phyloP scores from a whole-genome alignment of 1,140 invertebrate genomes.

The Dryas iulia region DNA sequence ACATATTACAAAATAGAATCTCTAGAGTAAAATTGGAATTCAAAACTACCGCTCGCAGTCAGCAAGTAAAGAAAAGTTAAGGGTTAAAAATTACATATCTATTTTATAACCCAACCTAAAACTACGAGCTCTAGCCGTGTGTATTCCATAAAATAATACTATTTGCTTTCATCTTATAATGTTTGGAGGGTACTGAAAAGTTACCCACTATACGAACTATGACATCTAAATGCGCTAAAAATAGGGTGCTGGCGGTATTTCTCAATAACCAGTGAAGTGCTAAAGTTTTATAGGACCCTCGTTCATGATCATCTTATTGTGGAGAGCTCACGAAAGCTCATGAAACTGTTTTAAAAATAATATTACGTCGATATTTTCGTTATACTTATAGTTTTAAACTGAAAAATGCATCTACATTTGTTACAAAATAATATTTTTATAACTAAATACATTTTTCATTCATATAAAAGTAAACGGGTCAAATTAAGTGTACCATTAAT shows the following conservation, averaged over 20 bases:
- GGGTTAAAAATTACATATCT: too few species aligned
- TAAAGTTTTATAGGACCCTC: conserved; percentile 16
- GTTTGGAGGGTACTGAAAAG: conserved; percentile 23
- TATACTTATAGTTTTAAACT: neutral
- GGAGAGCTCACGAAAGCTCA: neutral
- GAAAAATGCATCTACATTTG: neutral
- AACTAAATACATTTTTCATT: neutral
- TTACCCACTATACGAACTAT: conserved; percentile 16
- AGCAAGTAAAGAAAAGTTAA: too few species aligned
- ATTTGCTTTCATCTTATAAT: conserved; percentile 19
- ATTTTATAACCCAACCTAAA: neutral
- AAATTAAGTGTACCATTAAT: too few species aligned
- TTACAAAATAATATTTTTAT: neutral
- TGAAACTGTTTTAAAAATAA: neutral
- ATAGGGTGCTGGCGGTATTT: conserved; percentile 12
- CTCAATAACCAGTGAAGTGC: conserved; percentile 14
- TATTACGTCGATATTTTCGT: neutral
- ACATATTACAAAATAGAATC: too few species aligned
- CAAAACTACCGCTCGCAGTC: too few species aligned
- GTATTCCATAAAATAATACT: conserved; percentile 17
- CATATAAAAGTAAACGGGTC: neutral
- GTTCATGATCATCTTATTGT: neutral
- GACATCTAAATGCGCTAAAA: conserved; percentile 10
- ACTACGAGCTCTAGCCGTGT: neutral
- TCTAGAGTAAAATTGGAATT: too few species aligned